Base-by-base conservation (phyloP, 2,888 invertebrate species). In the Phaedon cochleariae region DNA sequence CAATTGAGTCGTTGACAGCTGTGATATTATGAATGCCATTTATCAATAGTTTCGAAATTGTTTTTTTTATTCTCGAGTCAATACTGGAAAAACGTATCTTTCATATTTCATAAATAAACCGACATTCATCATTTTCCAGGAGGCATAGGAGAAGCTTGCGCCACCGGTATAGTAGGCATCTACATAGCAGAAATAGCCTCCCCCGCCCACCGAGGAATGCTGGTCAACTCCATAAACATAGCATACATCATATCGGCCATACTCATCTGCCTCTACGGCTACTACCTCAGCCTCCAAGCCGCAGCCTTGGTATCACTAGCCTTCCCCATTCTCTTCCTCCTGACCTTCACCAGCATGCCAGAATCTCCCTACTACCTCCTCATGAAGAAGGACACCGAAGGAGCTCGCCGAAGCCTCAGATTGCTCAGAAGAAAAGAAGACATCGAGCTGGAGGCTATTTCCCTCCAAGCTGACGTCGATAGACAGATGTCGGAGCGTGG, bases 281-380 rank as follows among this genome's bases (percentile, higher is more conserved):
- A 26, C 26, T 59, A 69, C 58, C 53, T 73, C 51, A 48, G 60
- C 26, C 65, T 74, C 15, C 46, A 57, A 26, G 63, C 60, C 4
- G 58, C 68, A 3, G 65, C 70, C 9, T 61, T 70, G 17, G 59
- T 72, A 21, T 69, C 57, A 18, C 15, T 70, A 4, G 31, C 59
- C 7, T 63, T 74, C 34, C 73, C 79, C 1, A 20, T 78, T 1
- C 15, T 77, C 0, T 75, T 74, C 51, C 58, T 78, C 1, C 20
- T 71, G 6, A 58, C 68, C 1, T 74, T 78, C 53, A 29, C 31
- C 2, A 69, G 71, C 29, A 76, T 80, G 76, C 80, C 81, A 0
- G 81, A 81, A 72, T 76, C 77, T 0, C 81, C 81, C 0, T 81
- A 81, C 63, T 78, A 74, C 59, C 68, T 75, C 1, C 41, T 80